Base-by-base conservation (phyloP, 1,140 invertebrate genomes). In the Ganaspis sp. region DNA sequence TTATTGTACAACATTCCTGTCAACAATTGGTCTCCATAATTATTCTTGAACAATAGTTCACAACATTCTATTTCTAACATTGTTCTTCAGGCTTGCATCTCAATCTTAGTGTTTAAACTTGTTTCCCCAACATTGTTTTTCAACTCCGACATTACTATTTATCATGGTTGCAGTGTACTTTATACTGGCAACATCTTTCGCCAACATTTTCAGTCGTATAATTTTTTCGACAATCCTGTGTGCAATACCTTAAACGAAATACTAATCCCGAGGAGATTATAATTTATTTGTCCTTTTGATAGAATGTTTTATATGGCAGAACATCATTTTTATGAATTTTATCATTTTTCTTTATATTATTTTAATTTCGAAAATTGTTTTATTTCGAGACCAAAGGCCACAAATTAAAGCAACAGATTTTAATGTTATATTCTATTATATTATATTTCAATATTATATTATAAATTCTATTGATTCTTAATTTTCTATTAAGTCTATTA, bases 21-120 rank as follows among this genome's bases (percentile, higher is more conserved):
- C 45, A 49, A 49, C 45, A 49, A 49, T 49, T 49, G 45, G 45
- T 49, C 45, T 49, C 45, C 45, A 49, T 49, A 49, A 49, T 49
- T 49, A 49, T 49, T 49, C n/a, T 17, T 49, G 1, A 49, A 49
- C 45, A 49, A 49, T 49, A 49, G 45, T 49, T 49, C n/a, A 49
- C 53, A 58, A 58, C 19, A 58, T 23, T 23, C 19, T 58, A 54
- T 9, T 23, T 19, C 53, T 23, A 58, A 23, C 53, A 58, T 58
- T 58, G 53, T 58, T 58, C 53, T 58, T 21, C 19, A 58, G 4
- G 58, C 26, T n/a, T 64, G 26, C 23, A 29, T 29, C 58, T 64
- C 58, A 64, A 64, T 29, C 58, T 29, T 64, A 29, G 26, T 64
- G 23, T 29, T 29, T 64, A 6, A 29, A 29, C 58, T 26, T 64